phyloP scores from a whole-genome alignment of 1,140 invertebrate genomes.

The Penaeus indicus region DNA sequence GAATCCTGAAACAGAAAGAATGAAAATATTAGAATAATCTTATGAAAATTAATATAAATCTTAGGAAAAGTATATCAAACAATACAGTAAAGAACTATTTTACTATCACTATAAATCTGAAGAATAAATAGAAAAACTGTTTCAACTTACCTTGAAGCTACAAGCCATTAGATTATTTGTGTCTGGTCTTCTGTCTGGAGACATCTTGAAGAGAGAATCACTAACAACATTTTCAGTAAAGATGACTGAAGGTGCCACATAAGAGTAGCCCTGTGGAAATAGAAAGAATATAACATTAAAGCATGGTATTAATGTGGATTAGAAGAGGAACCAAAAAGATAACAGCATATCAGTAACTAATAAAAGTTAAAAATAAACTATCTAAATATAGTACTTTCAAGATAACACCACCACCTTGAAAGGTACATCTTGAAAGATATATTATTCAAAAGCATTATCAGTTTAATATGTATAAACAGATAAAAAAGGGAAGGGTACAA shows the following conservation, averaged over 20 bases:
- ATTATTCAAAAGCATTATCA: not conserved
- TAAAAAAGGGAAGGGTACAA: not conserved
- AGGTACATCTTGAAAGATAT: not conserved
- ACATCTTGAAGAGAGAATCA: slow-evolving; percentile 77
- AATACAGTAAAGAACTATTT: too few relatives aligned
- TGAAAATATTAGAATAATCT: slow-evolving; percentile 58
- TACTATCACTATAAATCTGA: not conserved
- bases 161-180: slow-evolving; percentile 71
- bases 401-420: too few relatives aligned
- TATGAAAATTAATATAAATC: too few relatives aligned
- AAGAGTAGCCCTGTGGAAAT: slow-evolving; percentile 84
- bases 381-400: too few relatives aligned
- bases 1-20: slow-evolving; percentile 78
- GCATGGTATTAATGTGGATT: slow-evolving; percentile 66
- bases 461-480: not conserved
- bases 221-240: slow-evolving; percentile 89
- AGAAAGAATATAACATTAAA: slow-evolving; percentile 66
- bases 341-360: too few relatives aligned
- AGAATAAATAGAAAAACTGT: not conserved
- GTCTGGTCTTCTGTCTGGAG: slow-evolving; percentile 72
- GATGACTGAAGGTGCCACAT: slow-evolving; percentile 91
- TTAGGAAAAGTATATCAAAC: too few relatives aligned
- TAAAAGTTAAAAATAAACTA: too few relatives aligned
- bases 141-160: slow-evolving; percentile 73
- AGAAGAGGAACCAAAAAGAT: not conserved